These are phyloP conservation scores for Heliconius himera DNA, from an alignment of 1,140 invertebrate species.

Conservation along the genomic window DNA sequence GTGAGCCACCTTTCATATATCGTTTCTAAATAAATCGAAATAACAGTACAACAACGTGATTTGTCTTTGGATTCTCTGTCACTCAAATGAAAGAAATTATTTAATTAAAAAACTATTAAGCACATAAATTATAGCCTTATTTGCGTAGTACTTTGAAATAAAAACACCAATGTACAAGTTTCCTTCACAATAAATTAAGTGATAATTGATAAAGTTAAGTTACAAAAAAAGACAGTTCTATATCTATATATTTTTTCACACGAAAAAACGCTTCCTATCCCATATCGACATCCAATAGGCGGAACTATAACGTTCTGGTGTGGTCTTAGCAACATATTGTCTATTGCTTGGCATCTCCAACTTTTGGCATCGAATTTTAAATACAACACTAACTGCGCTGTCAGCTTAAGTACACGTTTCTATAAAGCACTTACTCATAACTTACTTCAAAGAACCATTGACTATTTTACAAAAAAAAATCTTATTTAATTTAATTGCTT, in stretches of 20 bases:
- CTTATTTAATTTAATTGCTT: constrained; percentile 32
- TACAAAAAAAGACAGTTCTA: neutral
- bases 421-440: constrained; percentile 66
- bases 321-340: constrained; percentile 65
- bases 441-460: constrained; percentile 51
- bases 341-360: constrained; percentile 77
- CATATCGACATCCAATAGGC: constrained; percentile 63
- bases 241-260: neutral
- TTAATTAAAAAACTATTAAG: no score
- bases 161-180: no score
- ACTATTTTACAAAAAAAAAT: constrained; percentile 29
- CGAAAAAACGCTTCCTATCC: constrained; percentile 54
- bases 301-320: constrained; percentile 59
- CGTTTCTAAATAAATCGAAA: no score
- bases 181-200: no score
- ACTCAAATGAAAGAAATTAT: no score
- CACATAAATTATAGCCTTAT: no score
- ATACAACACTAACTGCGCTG: constrained; percentile 60
- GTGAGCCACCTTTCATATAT: no score
- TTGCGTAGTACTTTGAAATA: no score
- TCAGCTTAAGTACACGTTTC: constrained; percentile 68
- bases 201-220: no score
- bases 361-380: constrained; percentile 74
- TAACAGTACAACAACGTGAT: no score
- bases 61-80: no score